Evolutionary conservation across 2,888 invertebrate species (phyloP).

Genomic region (Trichopria drosophilae): DNA sequence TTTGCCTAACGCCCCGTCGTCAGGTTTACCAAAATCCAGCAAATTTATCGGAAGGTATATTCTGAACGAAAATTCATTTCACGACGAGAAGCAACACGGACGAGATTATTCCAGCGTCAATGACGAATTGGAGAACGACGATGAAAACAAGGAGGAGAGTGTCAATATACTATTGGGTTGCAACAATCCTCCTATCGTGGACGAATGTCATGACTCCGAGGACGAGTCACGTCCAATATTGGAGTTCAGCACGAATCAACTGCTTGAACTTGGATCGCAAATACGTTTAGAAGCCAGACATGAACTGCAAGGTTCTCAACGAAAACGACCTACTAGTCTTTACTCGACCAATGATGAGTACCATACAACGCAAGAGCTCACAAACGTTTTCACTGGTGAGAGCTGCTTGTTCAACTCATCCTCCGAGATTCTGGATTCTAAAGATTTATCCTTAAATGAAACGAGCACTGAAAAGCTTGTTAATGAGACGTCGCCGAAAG

Average conservation of each 20-base stretch:
- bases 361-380: conserved; percentile 36
- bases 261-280: conserved; percentile 37
- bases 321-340: conserved; percentile 41
- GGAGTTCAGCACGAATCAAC: neutral
- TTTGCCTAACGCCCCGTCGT: too few species aligned
- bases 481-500: conserved; percentile 43
- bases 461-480: conserved; percentile 46
- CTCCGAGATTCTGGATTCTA: conserved; percentile 35
- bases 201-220: conserved; percentile 23
- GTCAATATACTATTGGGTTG: too few species aligned
- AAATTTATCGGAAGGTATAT: too few species aligned
- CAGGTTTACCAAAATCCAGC: too few species aligned
- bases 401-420: conserved; percentile 35
- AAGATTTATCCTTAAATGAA: conserved; percentile 30
- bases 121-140: conserved; percentile 37
- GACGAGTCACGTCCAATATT: conserved; percentile 13
- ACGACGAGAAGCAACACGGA: conserved; percentile 31
- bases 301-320: conserved; percentile 39
- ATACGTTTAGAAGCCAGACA: conserved; percentile 45
- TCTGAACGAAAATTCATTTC: too few species aligned
- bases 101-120: conserved; percentile 24
- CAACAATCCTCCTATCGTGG: too few species aligned
- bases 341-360: conserved; percentile 37
- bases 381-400: conserved; percentile 35
- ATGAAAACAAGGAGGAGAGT: conserved; percentile 25